Evolutionary conservation across 2,888 invertebrate genomes (phyloP).

Genomic region (Monochamus alternatus): DNA sequence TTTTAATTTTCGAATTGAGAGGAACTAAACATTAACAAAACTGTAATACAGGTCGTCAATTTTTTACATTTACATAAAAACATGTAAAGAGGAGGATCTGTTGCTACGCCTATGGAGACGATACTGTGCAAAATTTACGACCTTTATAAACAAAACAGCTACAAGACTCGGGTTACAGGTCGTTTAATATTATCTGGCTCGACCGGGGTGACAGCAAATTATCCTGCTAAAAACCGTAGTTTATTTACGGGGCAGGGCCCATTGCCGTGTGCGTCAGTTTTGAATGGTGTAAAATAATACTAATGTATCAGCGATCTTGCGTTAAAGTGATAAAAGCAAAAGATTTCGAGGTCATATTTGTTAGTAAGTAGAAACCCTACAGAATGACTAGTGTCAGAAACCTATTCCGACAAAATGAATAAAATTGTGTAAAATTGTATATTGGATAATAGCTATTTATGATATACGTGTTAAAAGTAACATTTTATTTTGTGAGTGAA

Average conservation of each 20-base stretch:
- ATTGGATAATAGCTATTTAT: no score
- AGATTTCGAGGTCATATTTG: no score
- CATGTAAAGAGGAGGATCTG: neutral
- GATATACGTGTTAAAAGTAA: no score
- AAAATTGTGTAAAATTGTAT: no score
- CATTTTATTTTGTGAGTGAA: no score
- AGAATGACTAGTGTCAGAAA: no score
- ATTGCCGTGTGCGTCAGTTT: constrained; percentile 22
- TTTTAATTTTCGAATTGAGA: no score
- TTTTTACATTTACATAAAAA: neutral
- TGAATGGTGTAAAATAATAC: constrained; percentile 31
- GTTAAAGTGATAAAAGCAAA: neutral
- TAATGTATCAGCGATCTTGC: constrained; percentile 19
- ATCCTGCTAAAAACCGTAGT: constrained; percentile 35
- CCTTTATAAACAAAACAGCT: constrained; percentile 40
- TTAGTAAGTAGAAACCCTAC: no score
- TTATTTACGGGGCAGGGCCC: constrained; percentile 30
- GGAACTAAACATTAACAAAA: no score
- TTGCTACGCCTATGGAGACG: constrained; percentile 17
- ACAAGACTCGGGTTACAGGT: constrained; percentile 39
- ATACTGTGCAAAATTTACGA: constrained; percentile 29
- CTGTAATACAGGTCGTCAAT: no score
- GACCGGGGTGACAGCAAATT: constrained; percentile 34
- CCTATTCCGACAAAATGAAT: no score
- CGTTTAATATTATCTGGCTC: constrained; percentile 33